These are phyloP conservation scores for Xestia ashworthii DNA, from an alignment of 2,888 invertebrate species.

Conservation along the genomic window DNA sequence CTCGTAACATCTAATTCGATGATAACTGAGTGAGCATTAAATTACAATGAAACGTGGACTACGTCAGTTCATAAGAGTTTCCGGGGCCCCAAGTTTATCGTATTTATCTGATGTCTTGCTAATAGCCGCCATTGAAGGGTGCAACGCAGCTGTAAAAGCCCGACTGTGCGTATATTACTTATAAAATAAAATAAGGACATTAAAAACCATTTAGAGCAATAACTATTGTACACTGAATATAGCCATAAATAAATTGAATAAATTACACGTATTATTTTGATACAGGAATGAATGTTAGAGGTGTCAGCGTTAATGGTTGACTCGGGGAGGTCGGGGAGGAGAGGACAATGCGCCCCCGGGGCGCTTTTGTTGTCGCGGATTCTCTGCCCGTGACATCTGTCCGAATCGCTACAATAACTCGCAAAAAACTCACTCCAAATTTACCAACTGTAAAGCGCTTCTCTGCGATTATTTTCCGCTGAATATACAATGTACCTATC, in stretches of 20 bases:
- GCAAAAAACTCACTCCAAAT: slow-evolving; percentile 88
- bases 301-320: slow-evolving; percentile 88
- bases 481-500: slow-evolving; percentile 80
- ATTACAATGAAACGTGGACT: slow-evolving; percentile 67
- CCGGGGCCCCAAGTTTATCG: slow-evolving; percentile 79
- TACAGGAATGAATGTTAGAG: slow-evolving; percentile 86
- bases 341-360: slow-evolving; percentile 88
- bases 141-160: slow-evolving; percentile 85
- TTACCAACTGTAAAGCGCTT: slow-evolving; percentile 83
- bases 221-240: slow-evolving; percentile 84
- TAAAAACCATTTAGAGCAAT: slow-evolving; percentile 90
- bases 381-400: slow-evolving; percentile 90
- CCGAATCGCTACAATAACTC: slow-evolving; percentile 89
- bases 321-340: slow-evolving; percentile 81
- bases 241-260: slow-evolving; percentile 87
- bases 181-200: slow-evolving; percentile 89
- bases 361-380: slow-evolving; percentile 87
- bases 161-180: slow-evolving; percentile 83
- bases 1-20: slow-evolving; percentile 53
- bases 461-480: slow-evolving; percentile 82
- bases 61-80: slow-evolving; percentile 78
- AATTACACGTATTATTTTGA: slow-evolving; percentile 87
- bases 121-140: slow-evolving; percentile 86
- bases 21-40: slow-evolving; percentile 65
- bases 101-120: slow-evolving; percentile 86